These are phyloP conservation scores for Boloria euphrosyne DNA, from an alignment of 2,888 invertebrate genomes.

Conservation along the genomic window DNA sequence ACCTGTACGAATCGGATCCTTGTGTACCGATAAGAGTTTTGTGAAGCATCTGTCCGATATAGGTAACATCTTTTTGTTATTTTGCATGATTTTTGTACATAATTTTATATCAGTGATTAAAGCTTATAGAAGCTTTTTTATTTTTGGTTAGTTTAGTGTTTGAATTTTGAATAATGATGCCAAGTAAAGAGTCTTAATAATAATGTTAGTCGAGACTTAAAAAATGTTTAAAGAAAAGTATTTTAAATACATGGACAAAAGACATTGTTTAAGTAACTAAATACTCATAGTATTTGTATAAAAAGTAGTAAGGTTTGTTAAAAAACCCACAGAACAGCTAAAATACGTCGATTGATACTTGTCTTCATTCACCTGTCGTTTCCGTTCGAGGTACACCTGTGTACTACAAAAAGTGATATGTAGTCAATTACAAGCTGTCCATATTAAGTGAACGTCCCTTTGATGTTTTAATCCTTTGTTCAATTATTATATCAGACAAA, in stretches of 20 bases:
- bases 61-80: slow-evolving; percentile 25
- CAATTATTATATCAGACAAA: background rate
- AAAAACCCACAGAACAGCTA: slow-evolving; percentile 12
- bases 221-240: background rate
- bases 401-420: slow-evolving; percentile 21
- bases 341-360: slow-evolving; percentile 38
- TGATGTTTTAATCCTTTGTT: slow-evolving; percentile 21
- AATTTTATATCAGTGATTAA: background rate
- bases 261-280: background rate
- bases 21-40: slow-evolving; percentile 39
- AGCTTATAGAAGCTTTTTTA: too few relatives aligned
- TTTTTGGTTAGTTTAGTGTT: too few relatives aligned
- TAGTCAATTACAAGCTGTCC: slow-evolving; percentile 15
- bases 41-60: slow-evolving; percentile 26
- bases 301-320: background rate
- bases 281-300: background rate
- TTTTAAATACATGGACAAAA: background rate
- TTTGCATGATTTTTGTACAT: background rate
- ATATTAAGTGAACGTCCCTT: slow-evolving; percentile 18
- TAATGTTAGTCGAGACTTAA: background rate
- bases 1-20: slow-evolving; percentile 67
- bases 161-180: too few relatives aligned
- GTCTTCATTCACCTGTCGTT: slow-evolving; percentile 46
- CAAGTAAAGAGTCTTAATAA: too few relatives aligned
- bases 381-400: slow-evolving; percentile 44